phyloP scores from a whole-genome alignment of 2,797 vertebrate species.

The Phylloscopus collybita region DNA sequence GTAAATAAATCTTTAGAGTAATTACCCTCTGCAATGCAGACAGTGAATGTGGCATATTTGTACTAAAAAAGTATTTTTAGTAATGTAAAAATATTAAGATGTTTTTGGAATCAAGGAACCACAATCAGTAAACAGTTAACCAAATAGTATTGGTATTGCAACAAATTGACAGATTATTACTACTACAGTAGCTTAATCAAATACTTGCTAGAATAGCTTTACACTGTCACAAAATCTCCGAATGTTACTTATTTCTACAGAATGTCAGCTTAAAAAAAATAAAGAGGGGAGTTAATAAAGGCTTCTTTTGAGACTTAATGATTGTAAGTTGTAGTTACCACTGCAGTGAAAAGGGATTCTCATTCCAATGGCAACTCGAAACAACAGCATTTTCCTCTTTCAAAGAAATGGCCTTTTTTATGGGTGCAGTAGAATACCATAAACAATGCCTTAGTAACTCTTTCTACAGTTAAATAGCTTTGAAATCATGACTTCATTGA shows the following conservation, averaged over 20 bases:
- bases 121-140: not conserved
- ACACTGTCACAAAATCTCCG: not conserved
- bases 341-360: not conserved
- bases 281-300: accelerated
- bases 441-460: not conserved
- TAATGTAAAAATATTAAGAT: not conserved
- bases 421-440: not conserved
- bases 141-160: not conserved
- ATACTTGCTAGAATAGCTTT: not conserved
- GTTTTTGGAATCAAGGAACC: not conserved
- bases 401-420: not conserved
- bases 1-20: constrained; percentile 45
- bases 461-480: not conserved
- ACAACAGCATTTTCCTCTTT: not conserved
- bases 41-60: not conserved
- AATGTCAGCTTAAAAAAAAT: not conserved
- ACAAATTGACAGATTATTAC: not conserved
- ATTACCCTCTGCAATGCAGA: not conserved
- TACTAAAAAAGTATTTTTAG: not conserved
- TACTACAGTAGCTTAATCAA: not conserved
- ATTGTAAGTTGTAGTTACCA: not conserved
- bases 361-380: not conserved
- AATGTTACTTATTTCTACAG: not conserved
- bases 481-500: not conserved
- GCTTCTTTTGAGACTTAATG: not conserved